Base-by-base conservation (phyloP, 2,888 invertebrate genomes). In the Rhagonycha fulva region DNA sequence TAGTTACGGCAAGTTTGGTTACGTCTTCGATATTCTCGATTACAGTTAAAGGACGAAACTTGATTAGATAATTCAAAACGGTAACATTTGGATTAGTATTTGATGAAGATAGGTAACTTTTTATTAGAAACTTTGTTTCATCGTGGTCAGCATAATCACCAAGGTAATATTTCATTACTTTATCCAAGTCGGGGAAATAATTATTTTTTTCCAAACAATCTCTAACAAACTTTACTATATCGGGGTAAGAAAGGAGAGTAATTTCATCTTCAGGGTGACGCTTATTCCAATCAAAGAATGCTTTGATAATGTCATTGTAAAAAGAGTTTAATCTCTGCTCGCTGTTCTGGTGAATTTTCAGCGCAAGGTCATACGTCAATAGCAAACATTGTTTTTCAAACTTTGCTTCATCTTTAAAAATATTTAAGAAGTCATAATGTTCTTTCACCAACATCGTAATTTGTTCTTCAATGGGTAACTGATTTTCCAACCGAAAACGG, bases 391-490 rank as follows among this genome's bases (percentile, higher is more conserved):
- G 12, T 61, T 70, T 70, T n/a, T 70, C 47, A 47, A 23, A 61
- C 7, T 14, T 60, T 10, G 70, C 61, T 14, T 32, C 12, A 19
- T 70, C 19, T 70, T 61, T 14, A 4, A 70, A 47, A 23, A 70
- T 14, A 9, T 70, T 47, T n/a, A 32, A 24, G 12, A 12, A 19
- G 4, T 47, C 24, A 9, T 60, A 23, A 26, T 66, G 24, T 3
- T 66, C 63, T 7, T 66, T 66, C 24, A 66, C 24, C 10, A 62
- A 28, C 10, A 28, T 28, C 11, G 10, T 28, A 61, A 72, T 10
- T 23, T 68, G 47, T 10, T 75, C 69, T 47, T 68, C 62, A 9
- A 75, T 32, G 12, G 71, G 61, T 32, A 72, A 26, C 62, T 72
- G 61, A 12, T 68, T 60, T 61, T 60, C 12, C 23, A 75, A 62